phyloP scores from a whole-genome alignment of 2,113 vertebrate species.

The Dromas ardeola region DNA sequence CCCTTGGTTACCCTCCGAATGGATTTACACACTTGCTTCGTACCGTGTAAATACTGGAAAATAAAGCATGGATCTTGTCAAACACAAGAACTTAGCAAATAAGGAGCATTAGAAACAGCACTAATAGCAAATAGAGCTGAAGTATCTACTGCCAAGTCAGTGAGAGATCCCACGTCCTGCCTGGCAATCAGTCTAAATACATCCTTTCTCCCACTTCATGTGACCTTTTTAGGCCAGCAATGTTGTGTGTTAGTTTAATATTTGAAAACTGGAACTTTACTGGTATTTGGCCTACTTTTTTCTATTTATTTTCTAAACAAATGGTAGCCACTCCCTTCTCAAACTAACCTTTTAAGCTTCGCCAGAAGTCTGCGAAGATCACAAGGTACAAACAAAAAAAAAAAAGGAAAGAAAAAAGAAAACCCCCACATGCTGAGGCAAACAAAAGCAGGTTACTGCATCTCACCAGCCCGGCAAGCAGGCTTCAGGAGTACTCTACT shows the following conservation, averaged over 20 bases:
- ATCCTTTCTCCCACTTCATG: conserved; percentile 57
- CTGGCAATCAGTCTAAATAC: conserved; percentile 52
- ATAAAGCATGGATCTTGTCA: conserved; percentile 45
- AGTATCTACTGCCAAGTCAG: conserved; percentile 48
- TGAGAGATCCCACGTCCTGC: conserved; percentile 62
- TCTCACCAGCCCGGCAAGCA: neutral
- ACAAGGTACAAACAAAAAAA: neutral
- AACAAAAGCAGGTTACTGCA: conserved; percentile 40
- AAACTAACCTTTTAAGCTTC: conserved; percentile 17
- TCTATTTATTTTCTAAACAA: conserved; percentile 69
- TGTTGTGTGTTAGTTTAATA: conserved; percentile 38
- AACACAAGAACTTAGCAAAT: conserved; percentile 19
- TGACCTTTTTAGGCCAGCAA: conserved; percentile 54
- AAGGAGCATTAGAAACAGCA: conserved; percentile 24
- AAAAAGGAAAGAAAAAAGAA: neutral
- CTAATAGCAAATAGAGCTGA: conserved; percentile 35
- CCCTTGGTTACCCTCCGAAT: neutral
- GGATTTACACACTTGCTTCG: conserved; percentile 18
- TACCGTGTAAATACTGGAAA: neutral
- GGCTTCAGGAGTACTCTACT: neutral
- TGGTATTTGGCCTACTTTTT: conserved; percentile 65
- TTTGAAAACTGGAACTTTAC: conserved; percentile 66
- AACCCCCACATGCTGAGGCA: neutral
- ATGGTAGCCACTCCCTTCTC: conserved; percentile 35
- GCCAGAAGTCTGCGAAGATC: conserved; percentile 50